phyloP scores from a whole-genome alignment of 2,113 vertebrate species.

The Chitala chitala region DNA sequence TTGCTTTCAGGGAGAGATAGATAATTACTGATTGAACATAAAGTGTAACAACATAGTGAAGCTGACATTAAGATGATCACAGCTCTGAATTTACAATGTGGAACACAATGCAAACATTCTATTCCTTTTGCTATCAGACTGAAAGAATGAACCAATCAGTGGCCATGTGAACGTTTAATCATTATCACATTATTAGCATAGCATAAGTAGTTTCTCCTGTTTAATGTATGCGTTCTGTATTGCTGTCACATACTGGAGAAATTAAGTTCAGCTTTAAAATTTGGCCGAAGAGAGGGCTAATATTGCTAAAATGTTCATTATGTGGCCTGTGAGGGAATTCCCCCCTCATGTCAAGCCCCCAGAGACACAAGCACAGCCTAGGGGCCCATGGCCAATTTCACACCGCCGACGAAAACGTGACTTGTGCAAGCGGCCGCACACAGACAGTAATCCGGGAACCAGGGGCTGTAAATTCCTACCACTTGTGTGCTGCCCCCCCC shows the following conservation, averaged over 20 bases:
- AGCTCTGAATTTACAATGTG: too few species aligned
- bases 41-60: too few species aligned
- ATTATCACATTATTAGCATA: background rate
- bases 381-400: constrained; percentile 3
- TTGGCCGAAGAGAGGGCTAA: background rate
- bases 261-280: constrained; percentile 13
- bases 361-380: background rate
- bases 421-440: background rate
- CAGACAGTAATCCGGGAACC: background rate
- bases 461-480: background rate
- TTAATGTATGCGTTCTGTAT: background rate
- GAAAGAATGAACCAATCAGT: too few species aligned
- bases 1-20: too few species aligned
- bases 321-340: constrained; percentile 3
- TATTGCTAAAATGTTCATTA: background rate
- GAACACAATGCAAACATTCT: too few species aligned
- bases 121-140: too few species aligned
- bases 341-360: background rate
- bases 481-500: background rate
- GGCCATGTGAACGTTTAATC: background rate
- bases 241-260: constrained; percentile 14
- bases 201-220: background rate
- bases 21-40: too few species aligned
- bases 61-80: too few species aligned
- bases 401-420: background rate